Evolutionary conservation across 2,113 vertebrate genomes (phyloP), one percentile per base, ranked within the genome.

Genomic region (Origma solitaria): DNA sequence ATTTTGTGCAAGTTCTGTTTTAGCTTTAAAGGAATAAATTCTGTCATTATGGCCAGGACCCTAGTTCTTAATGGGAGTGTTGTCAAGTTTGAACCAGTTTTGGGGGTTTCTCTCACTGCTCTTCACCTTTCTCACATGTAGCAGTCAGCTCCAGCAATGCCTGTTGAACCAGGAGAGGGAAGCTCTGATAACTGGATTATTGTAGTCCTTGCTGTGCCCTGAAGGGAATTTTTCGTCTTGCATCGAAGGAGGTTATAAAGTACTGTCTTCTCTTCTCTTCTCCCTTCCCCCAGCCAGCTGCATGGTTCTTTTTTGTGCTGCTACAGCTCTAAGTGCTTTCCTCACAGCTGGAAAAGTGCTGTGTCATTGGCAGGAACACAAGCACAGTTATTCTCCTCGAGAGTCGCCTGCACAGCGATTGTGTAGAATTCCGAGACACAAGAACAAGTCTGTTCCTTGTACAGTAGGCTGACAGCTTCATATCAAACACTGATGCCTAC

Each of bases 281-380:
- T 79, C 78, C 87, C 71, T 91, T 88, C 93, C 93, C 91, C 86
- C 93, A 79, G 64, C 44, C 92, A 95, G 88, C 94, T 94, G 95
- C 75, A 40, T 68, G 88, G 35, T 71, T 86, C 79, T 49, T 58
- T 81, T 47, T 70, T 49, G n/a, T 83, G 71, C 88, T 75, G 64
- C 90, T 75, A 19, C 68, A 75, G 80, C 47, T 38, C 54, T 5
- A 18, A 70, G 68, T 56, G 1, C 88, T 94, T 92, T 82, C 64
- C 42, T 78, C 2, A 38, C 90, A 96, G 90, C 92, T 94, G 95
- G 90, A 49, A 66, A 97, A 97, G 42, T 31, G 95, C 96, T 90
- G 88, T 83, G 94, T 97, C 96, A 97, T 1, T 84, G 72, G 68
- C 72, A 92, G 64, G 62, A 86, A 78, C 61, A 82, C 47, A 57